Base-by-base conservation (phyloP, 2,113 vertebrate species). In the Nerophis lumbriciformis region DNA sequence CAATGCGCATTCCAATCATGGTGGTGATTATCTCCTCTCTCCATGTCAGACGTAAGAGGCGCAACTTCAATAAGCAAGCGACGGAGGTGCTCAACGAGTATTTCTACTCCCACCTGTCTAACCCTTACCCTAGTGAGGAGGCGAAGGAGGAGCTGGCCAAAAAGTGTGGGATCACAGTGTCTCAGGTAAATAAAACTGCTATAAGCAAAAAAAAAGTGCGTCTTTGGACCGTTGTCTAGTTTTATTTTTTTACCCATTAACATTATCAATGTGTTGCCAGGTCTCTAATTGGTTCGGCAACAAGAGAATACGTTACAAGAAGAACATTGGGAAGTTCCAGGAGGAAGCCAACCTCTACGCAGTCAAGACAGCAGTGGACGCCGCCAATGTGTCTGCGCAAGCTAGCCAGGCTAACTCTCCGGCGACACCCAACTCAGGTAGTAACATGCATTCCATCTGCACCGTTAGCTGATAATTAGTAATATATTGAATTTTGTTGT, bases 211-310 rank as follows among this genome's bases (percentile, higher is more conserved):
- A 28, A 28, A 2, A 28, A 45, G 42, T 12, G 12, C 10, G 11
- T 45, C 42, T 45, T 45, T 45, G 12, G 42, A 28, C 11, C 10
- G 10, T 45, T 45, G 2, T 45, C 42, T 42, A 3, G 2, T 42
- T 9, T 42, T 42, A 7, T 39, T 45, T 45, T 45, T 12, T 3
- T 11, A 12, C 12, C 42, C 7, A 55, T 61, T 1, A 61, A 53
- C 13, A 21, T 75, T 39, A 55, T 61, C 11, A 21, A 2, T 71
- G 42, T 68, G 38, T 37, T 47, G 61, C 19, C 80, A 95, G 94
- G 94, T 94, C 76, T 95, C 94, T 84, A 95, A 94, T 89, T 95
- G 94, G 93, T 94, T 96, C 63, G 91, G 92, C 78, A 95, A 95
- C 89, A 95, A 96, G 84, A 92, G 94, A 86, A 96, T 95, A 82